These are phyloP conservation scores for Porites australiensis DNA, from an alignment of 64 coral and sea anemone genomes.

Conservation along the genomic window DNA sequence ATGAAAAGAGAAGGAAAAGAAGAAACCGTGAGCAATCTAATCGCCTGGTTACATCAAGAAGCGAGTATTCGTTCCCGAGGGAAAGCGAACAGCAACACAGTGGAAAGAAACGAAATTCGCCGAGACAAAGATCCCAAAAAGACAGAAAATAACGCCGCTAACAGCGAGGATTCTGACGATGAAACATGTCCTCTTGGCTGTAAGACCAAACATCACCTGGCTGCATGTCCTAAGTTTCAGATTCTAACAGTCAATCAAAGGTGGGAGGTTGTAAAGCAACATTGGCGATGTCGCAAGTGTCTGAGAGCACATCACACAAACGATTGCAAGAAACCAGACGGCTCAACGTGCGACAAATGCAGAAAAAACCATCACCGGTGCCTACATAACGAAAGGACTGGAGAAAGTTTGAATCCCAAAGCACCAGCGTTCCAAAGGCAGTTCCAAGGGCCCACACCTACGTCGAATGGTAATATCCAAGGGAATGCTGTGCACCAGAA, in stretches of 20 bases:
- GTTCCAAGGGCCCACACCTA: too few species aligned
- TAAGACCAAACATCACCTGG: slow-evolving; percentile 47
- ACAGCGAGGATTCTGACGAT: background rate
- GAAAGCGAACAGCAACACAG: background rate
- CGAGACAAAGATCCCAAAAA: background rate
- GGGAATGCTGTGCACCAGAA: too few species aligned
- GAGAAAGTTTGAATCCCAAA: too few species aligned
- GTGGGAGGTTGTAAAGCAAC: too few species aligned
- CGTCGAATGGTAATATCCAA: too few species aligned
- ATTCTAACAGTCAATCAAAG: slow-evolving; percentile 38
- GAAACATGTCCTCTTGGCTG: slow-evolving; percentile 59
- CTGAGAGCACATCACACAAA: too few species aligned
- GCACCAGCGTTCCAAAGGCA: too few species aligned
- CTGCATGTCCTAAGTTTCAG: slow-evolving; percentile 50
- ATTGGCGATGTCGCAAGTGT: too few species aligned
- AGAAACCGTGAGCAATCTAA: slow-evolving; percentile 74
- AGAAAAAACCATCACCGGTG: too few species aligned
- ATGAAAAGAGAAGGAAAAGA: slow-evolving; percentile 70
- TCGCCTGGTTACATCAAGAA: slow-evolving; percentile 80
- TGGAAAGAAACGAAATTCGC: background rate
- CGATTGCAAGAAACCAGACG: too few species aligned
- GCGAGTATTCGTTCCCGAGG: slow-evolving; percentile 70
- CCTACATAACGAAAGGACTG: too few species aligned
- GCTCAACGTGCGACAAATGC: too few species aligned
- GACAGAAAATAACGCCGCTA: background rate